Percentiles rank a stretch among this genome's conserved stretches.
Conservation (phyloP, 2,888 invertebrate genomes). For the Apamea crenata region DNA sequence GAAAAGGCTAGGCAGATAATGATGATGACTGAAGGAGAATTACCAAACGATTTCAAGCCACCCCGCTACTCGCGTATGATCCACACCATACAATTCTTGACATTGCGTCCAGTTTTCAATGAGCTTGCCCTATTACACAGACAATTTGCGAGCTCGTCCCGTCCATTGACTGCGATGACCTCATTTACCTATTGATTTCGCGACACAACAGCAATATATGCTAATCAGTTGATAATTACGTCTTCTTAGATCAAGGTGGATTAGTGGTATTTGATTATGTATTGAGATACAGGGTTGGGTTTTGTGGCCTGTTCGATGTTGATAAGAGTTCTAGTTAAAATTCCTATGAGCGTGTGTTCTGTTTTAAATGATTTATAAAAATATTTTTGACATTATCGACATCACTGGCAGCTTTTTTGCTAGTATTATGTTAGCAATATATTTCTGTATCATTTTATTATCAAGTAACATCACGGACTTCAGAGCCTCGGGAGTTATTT, state of each 20-base stretch:
- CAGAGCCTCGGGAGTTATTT: not conserved
- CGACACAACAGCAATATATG: conserved; percentile 55
- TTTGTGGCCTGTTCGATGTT: not conserved
- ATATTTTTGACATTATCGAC: not conserved
- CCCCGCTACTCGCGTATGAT: not conserved
- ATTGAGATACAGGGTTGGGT: conserved; percentile 15
- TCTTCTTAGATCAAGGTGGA: conserved; percentile 61
- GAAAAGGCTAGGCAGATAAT: not conserved
- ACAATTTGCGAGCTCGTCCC: conserved; percentile 60
- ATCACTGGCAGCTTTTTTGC: not conserved
- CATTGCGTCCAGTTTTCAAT: conserved; percentile 72
- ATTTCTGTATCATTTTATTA: not conserved
- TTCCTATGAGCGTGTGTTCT: too few species aligned
- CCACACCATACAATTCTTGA: conserved; percentile 51
- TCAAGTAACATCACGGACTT: not conserved
- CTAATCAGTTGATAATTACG: conserved; percentile 62
- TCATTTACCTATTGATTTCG: conserved; percentile 57
- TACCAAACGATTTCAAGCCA: not conserved
- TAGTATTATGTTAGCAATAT: not conserved
- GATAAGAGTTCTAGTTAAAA: conserved; percentile 4
- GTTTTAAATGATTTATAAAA: not conserved
- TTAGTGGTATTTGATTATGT: conserved; percentile 58
- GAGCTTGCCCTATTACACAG: conserved; percentile 59
- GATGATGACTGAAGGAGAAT: not conserved
- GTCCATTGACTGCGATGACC: conserved; percentile 53